phyloP scores from a whole-genome alignment of 2,797 vertebrate genomes.

The Spinus olivaceus region DNA sequence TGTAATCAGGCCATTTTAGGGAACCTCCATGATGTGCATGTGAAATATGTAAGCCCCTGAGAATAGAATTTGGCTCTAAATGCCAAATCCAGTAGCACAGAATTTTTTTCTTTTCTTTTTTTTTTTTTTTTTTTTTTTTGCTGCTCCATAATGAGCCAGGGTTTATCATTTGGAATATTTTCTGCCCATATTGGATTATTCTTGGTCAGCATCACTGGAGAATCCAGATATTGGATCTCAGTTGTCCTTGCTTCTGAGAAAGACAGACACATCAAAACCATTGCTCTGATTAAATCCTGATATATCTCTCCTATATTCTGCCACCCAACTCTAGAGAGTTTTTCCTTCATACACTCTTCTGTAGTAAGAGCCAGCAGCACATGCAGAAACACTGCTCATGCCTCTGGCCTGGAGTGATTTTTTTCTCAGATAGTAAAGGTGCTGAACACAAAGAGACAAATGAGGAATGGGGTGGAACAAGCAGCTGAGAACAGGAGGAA shows the following conservation, averaged over 20 bases:
- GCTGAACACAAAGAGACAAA: neutral
- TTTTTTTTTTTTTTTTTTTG: neutral
- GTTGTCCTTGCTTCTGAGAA: neutral
- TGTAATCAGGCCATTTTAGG: neutral
- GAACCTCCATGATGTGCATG: neutral
- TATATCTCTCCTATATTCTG: neutral
- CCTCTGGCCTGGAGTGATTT: neutral
- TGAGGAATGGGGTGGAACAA: neutral
- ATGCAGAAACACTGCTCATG: neutral
- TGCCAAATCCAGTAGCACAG: neutral
- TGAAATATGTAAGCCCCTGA: neutral
- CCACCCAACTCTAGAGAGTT: neutral
- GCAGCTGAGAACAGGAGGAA: constrained; percentile 23
- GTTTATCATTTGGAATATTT: neutral
- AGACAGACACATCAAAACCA: neutral
- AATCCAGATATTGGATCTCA: neutral
- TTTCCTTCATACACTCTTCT: neutral
- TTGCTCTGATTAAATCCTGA: neutral
- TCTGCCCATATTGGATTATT: neutral
- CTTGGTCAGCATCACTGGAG: neutral
- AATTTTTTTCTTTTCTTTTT: no score
- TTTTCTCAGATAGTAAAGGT: neutral
- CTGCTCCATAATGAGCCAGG: neutral
- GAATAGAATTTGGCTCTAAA: neutral
- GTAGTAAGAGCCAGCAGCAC: neutral